phyloP scores from a whole-genome alignment of 2,797 vertebrate genomes.

The Momotus momota region DNA sequence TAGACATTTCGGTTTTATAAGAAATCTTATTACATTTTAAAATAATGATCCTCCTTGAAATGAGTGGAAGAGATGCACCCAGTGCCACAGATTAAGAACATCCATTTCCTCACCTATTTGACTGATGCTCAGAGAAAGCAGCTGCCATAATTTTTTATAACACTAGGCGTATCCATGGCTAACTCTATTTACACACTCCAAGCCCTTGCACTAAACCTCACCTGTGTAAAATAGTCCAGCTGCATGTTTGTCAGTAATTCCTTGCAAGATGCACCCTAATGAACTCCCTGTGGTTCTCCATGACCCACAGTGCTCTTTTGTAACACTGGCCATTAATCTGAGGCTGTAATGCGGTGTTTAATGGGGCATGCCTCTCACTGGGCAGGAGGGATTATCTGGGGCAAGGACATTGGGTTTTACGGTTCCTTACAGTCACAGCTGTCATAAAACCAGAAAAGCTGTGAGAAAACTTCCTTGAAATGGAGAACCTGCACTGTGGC shows the following conservation, averaged over 20 bases:
- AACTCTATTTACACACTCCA: background rate
- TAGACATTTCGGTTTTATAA: background rate
- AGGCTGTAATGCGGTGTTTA: background rate
- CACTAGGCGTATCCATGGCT: background rate
- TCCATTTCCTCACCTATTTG: conserved; percentile 12
- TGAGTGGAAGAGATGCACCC: background rate
- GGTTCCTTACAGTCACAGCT: background rate
- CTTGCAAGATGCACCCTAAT: background rate
- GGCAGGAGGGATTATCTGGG: background rate
- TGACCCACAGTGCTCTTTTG: background rate
- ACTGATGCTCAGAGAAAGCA: background rate
- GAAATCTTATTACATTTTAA: background rate
- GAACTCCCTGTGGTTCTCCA: background rate
- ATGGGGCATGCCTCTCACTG: background rate
- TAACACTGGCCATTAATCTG: background rate
- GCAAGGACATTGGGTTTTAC: conserved; percentile 1
- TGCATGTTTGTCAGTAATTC: background rate
- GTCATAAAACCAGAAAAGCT: background rate
- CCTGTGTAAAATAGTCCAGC: background rate
- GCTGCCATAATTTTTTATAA: background rate
- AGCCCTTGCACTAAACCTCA: background rate
- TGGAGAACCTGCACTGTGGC: background rate
- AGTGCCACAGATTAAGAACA: background rate
- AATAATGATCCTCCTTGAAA: background rate
- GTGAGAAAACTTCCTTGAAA: background rate